Conservation (phyloP, 2,113 vertebrate species). For the Crypturellus undulatus region DNA sequence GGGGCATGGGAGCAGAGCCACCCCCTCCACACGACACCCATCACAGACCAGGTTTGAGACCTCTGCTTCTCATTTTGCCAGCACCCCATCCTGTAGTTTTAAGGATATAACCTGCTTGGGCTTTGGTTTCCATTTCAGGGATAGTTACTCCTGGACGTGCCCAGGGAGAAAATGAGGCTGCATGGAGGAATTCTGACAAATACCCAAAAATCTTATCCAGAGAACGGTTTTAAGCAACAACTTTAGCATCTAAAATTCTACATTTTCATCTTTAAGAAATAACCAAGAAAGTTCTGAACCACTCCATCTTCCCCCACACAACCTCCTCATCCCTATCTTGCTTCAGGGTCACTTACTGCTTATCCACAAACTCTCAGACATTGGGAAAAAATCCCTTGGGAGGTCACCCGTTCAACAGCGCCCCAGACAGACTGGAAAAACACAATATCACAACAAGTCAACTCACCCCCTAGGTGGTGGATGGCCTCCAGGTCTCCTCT, state of each 20-base stretch:
- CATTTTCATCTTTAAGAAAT: not conserved
- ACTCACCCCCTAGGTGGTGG: fast-evolving
- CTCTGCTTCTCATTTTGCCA: not conserved
- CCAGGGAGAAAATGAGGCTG: not conserved
- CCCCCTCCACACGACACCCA: fast-evolving
- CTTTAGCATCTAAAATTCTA: not conserved
- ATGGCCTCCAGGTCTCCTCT: not conserved
- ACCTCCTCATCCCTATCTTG: fast-evolving
- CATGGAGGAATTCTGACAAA: not conserved
- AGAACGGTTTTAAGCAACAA: not conserved
- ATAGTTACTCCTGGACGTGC: not conserved
- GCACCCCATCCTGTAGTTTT: not conserved
- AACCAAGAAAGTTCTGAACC: not conserved
- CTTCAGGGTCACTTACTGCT: not conserved
- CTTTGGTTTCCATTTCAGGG: not conserved
- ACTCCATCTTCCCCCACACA: not conserved
- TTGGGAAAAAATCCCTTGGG: not conserved
- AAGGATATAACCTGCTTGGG: not conserved
- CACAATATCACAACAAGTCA: fast-evolving
- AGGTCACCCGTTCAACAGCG: fast-evolving
- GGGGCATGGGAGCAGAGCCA: fast-evolving
- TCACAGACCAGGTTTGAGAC: not conserved
- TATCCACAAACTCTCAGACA: not conserved
- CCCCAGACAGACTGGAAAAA: fast-evolving
- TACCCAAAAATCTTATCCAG: not conserved